Evolutionary conservation across 2,888 invertebrate genomes (phyloP), one percentile per base, ranked within the genome.

Genomic region (Merodon equestris): DNA sequence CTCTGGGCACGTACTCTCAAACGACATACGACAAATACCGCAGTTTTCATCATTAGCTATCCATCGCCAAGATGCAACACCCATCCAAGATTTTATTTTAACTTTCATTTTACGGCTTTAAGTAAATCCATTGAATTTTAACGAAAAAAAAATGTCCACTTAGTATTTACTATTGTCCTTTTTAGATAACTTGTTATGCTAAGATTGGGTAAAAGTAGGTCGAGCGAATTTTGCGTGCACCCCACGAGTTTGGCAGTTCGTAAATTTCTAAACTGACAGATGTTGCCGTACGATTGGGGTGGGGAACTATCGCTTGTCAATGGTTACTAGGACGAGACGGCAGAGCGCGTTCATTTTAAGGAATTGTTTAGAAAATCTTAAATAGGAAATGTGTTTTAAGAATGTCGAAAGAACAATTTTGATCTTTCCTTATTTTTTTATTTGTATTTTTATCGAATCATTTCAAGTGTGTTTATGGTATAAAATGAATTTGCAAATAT

Each of bases 1-100:
- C 89, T 99, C 98, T 1, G 98, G 97, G 87, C 98, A 99, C 87
- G 98, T 98, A 84, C 96, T 97, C 89, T 99, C 99, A 90, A 99
- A 99, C 54, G 98, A 95, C 96, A 98, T 97, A 81, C 99, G 95
- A 90, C 99, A 99, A 87, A 99, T 99, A 72, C 99, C 99, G 87
- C 98, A 98, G 88, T 97, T 98, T 88, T 99, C 99, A 91, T 99
- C 99, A 89, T 98, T 98, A 18, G 98, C 98, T 83, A 97, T 94
- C 99, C 99, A 99, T 87, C 96, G 94, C 99, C 99, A 99, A 87
- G 96, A 95, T 84, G 98, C 98, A 77, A 98, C 97, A 82, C 96
- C 96, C 83, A 95, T 95, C 97, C 97, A 98, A 76, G 88, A 88
- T 85, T 88, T 87, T 64, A 87, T 87, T 87, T 84, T 88, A 66